A percentile compares a stretch with the other conserved stretches of the same genome.
Evolutionary conservation across 2,888 invertebrate genomes (phyloP).

Genomic region (Agonopterix arenella): DNA sequence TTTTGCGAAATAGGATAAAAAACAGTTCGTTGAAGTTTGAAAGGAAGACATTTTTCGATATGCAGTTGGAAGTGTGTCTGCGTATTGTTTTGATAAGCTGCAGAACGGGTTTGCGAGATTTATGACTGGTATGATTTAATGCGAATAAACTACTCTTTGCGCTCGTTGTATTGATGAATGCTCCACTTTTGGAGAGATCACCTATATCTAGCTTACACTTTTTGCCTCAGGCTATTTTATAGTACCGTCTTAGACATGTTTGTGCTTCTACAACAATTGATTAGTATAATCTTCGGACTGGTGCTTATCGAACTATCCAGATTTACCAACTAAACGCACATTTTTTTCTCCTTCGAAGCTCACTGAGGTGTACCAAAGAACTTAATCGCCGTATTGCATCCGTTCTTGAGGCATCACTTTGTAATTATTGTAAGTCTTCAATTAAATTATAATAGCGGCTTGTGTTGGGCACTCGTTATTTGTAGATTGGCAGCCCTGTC

Average conservation of each 20-base stretch:
- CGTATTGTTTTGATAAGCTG: constrained; percentile 78
- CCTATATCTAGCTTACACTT: constrained; percentile 22
- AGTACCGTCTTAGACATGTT: not conserved
- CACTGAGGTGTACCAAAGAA: constrained; percentile 13
- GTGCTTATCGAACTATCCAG: not conserved
- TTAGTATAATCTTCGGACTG: not conserved
- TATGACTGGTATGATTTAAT: constrained; percentile 75
- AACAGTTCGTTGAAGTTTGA: constrained; percentile 25
- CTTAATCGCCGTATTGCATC: constrained; percentile 38
- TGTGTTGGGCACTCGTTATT: constrained; percentile 49
- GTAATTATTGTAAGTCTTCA: constrained; percentile 50
- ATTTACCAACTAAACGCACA: not conserved
- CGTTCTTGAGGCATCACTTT: constrained; percentile 27
- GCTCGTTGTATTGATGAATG: constrained; percentile 66
- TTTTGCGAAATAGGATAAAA: constrained; percentile 33
- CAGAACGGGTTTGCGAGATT: constrained; percentile 73
- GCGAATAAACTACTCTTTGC: constrained; percentile 73
- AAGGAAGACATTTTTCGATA: constrained; percentile 52
- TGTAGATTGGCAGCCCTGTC: constrained; percentile 66
- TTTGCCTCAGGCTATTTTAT: constrained; percentile 1
- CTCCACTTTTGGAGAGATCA: constrained; percentile 55
- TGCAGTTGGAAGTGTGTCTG: constrained; percentile 68
- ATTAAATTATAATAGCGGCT: constrained; percentile 61
- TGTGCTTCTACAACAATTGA: not conserved
- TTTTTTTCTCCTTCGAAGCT: not conserved